Percentiles rank a stretch among this genome's conserved stretches.
Conservation (phyloP, 2,113 vertebrate genomes). For the Engraulis encrasicolus region DNA sequence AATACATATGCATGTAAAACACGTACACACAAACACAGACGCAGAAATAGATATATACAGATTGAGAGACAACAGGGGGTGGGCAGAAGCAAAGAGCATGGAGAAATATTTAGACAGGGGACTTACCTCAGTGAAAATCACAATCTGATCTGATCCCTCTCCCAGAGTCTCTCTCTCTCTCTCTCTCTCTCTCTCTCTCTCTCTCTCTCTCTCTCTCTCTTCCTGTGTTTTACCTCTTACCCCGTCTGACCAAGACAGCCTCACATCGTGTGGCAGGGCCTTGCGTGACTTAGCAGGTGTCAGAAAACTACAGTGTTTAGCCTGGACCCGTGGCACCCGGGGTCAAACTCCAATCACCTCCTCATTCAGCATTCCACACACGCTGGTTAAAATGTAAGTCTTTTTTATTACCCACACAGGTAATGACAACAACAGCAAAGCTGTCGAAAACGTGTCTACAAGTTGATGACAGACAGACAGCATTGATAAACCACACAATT, state of each 20-base stretch:
- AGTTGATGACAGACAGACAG: constrained; percentile 39
- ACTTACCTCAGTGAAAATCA: constrained; percentile 25
- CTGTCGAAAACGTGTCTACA: constrained; percentile 33
- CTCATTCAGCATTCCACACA: constrained; percentile 32
- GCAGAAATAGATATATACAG: not conserved
- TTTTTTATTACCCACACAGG: constrained; percentile 63
- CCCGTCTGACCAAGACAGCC: not conserved
- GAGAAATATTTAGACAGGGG: not conserved
- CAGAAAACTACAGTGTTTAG: not conserved
- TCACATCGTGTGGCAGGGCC: not conserved
- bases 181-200: not conserved
- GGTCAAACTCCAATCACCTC: constrained; percentile 74
- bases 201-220: not conserved
- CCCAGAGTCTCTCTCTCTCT: constrained; percentile 8
- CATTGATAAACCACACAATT: constrained; percentile 19
- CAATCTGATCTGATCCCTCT: not conserved
- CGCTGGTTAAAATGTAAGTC: constrained; percentile 70
- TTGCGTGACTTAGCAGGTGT: not conserved
- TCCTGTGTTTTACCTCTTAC: no score
- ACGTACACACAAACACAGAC: not conserved
- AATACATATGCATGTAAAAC: not conserved
- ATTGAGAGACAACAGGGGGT: not conserved
- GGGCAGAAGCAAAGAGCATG: not conserved
- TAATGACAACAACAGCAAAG: constrained; percentile 30
- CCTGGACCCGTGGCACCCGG: constrained; percentile 13